Percentiles rank a stretch among this genome's conserved stretches.
Conservation (phyloP, 2,113 vertebrate genomes). For the Hypanus sabinus region DNA sequence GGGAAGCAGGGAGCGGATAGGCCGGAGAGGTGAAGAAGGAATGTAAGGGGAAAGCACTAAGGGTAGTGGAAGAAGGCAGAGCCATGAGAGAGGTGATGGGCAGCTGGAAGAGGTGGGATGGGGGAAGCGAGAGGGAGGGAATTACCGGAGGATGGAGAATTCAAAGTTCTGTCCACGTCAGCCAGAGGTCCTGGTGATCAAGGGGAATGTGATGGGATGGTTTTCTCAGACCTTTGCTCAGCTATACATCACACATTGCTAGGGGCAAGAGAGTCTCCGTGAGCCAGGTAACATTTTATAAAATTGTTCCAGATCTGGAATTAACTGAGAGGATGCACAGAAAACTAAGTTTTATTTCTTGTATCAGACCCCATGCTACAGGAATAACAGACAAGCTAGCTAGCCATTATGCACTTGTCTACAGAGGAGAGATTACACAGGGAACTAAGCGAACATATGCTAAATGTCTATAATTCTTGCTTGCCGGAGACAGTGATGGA, state of each 20-base stretch:
- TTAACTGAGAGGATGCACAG: not conserved
- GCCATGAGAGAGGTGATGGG: too few species aligned
- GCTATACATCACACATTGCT: not conserved
- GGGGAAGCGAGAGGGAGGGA: too few species aligned
- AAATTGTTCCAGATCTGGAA: not conserved
- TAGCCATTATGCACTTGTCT: not conserved
- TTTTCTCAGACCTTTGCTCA: not conserved
- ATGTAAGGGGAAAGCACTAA: too few species aligned
- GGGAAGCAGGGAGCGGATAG: too few species aligned
- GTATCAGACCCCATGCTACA: not conserved
- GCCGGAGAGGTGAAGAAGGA: too few species aligned
- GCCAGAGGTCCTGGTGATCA: not conserved
- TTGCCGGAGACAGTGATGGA: slow-evolving; percentile 72
- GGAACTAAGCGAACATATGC: not conserved
- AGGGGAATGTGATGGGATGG: not conserved
- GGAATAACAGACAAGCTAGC: not conserved
- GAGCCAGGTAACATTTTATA: not conserved
- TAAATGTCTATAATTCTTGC: slow-evolving; percentile 76
- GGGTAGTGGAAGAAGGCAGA: too few species aligned
- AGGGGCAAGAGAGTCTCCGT: too few species aligned
- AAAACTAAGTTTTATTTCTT: not conserved
- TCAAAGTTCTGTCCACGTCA: not conserved
- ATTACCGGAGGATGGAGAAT: too few species aligned
- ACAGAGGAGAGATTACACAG: not conserved
- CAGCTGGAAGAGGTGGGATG: too few species aligned